Base-by-base conservation (phyloP, 2,888 invertebrate genomes). In the Augiades crinisus region DNA sequence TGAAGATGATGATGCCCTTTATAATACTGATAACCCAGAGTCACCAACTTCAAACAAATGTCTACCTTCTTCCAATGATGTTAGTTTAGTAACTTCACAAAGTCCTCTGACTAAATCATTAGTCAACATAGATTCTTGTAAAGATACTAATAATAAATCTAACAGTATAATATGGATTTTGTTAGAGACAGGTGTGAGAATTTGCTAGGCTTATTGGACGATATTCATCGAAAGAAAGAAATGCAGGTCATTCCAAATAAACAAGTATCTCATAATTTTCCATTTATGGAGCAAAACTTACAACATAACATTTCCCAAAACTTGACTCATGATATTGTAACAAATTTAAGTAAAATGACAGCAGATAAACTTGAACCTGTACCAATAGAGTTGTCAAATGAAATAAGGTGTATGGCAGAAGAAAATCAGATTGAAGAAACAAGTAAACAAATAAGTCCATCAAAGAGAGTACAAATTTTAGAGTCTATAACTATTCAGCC, bases 1-100 rank as follows among this genome's bases (percentile, higher is more conserved):
- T 65, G 87, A 82, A 49, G 89, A 89, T 60, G 90, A 90, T 61
- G 90, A 90, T 57, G 89, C 81, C 50, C 76, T 90, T 17, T 90
- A 90, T 60, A 81, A 76, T 53, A 62, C 72, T 27, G 78, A 78
- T 46, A 56, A 69, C 16, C 53, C 56, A 49, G 70, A 67, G 13
- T 52, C 45, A 33, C 47, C 49, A 12, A 45, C 47, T 37, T 22
- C 37, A 5, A 57, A 57, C 30, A 59, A 58, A 30, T 54, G 53
- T 12, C 60, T 61, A 8, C 57, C 64, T 8, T 61, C 65, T n/a
- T 64, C 67, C 12, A 58, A 60, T 12, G 62, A 54, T 37, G 55
- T 63, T 38, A 61, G 55, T 27, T 64, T 62, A n/a, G 43, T 56
- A 19, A 64, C 57, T 60, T 49, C 62, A 41, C 65, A 69, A 54